Percentiles rank a stretch among this genome's conserved stretches.
These are phyloP conservation scores for Trypoxylus dichotomus DNA, from an alignment of 1,140 invertebrate genomes.

Conservation along the genomic window DNA sequence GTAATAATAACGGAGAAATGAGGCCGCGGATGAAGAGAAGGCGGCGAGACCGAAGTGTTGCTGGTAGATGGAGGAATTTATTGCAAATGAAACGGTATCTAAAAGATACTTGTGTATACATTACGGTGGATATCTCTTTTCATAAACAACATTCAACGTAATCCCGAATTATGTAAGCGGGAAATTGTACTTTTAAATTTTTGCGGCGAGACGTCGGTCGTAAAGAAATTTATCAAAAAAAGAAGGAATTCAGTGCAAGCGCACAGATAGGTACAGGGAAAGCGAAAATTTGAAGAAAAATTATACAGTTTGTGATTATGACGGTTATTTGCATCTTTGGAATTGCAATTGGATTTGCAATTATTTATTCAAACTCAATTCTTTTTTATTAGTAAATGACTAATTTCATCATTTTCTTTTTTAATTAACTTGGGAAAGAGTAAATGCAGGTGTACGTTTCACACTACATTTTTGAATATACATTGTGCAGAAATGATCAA, in stretches of 20 bases:
- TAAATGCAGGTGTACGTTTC: too few relatives aligned
- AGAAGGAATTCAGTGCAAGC: not conserved
- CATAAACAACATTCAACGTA: slow-evolving; percentile 30
- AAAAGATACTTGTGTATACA: slow-evolving; percentile 28
- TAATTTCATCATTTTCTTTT: too few relatives aligned
- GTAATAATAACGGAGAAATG: slow-evolving; percentile 20
- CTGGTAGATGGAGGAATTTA: slow-evolving; percentile 17
- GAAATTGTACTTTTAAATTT: slow-evolving; percentile 30
- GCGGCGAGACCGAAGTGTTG: slow-evolving; percentile 11
- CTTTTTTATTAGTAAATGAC: too few relatives aligned
- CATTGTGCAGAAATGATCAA: too few relatives aligned
- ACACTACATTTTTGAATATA: too few relatives aligned
- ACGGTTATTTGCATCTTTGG: too few relatives aligned
- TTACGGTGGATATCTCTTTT: slow-evolving; percentile 22
- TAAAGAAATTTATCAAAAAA: slow-evolving; percentile 21
- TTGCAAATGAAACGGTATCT: slow-evolving; percentile 29
- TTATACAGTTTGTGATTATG: too few relatives aligned
- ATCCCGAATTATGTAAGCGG: slow-evolving; percentile 29
- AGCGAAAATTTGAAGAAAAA: too few relatives aligned
- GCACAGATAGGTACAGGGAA: too few relatives aligned
- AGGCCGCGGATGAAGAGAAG: slow-evolving; percentile 9
- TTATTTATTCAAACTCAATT: too few relatives aligned
- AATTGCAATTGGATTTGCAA: too few relatives aligned
- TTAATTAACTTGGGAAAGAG: too few relatives aligned
- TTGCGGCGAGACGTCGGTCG: slow-evolving; percentile 14